Evolutionary conservation across 2,888 invertebrate species (phyloP), one percentile per base, ranked within the genome.

Genomic region (Clostera curtula): DNA sequence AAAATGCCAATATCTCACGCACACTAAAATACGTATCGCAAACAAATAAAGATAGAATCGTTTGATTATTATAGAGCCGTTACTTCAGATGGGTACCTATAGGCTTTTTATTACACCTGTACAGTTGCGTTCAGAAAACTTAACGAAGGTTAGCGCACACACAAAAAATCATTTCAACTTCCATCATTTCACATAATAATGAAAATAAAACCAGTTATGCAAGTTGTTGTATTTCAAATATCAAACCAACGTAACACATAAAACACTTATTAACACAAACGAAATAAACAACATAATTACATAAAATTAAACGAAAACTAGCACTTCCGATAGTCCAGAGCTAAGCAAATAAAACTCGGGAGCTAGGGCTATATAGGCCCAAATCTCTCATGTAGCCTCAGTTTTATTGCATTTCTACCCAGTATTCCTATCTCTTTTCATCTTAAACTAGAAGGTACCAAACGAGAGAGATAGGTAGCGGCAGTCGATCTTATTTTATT

Each of bases 361-460:
- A 62, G 55, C 57, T 63, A 65, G 56, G 70, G 49, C 38, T 39
- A 54, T 67, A 67, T 68, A 65, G 44, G 40, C 64, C 56, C 65
- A 69, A 71, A 71, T 73, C 64, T 72, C 57, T 54, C 54, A 47
- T 55, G 63, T 66, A 67, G 66, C 60, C 61, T 56, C 56, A 47
- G 48, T 71, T 71, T 75, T 72, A 76, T 73, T 75, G 74, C 71
- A 72, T 67, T 69, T 62, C 61, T 56, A 55, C 49, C 41, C 54
- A 40, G 40, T 51, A 50, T 26, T 36, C 39, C 62, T 42, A 35
- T 63, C 69, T 53, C 66, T 45, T 50, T 76, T 58, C 29, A 34
- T 37, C 64, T 27, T 42, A 36, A 31, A 31, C 31, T 24, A 39
- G 40, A 36, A 36, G 38, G 33, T 21, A 32, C 24, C 29, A 42